Percentiles rank a stretch among this genome's conserved stretches.
Evolutionary conservation across 2,888 invertebrate genomes (phyloP).

Genomic region (Diloba caeruleocephala): DNA sequence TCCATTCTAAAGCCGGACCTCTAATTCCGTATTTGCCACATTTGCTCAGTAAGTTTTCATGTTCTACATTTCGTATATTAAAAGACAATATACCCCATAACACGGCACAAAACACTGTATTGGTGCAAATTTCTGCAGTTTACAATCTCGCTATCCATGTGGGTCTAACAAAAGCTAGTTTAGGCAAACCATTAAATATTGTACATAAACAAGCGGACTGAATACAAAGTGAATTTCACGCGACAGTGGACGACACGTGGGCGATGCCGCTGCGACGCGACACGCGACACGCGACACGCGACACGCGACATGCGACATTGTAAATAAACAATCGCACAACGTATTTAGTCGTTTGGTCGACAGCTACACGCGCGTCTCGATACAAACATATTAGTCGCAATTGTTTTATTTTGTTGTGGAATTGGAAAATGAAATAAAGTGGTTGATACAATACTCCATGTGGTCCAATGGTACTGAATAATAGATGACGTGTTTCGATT

Average conservation of each 20-base stretch:
- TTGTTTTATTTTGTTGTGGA: constrained; percentile 34
- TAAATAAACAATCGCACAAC: constrained; percentile 49
- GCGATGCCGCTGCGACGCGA: constrained; percentile 24
- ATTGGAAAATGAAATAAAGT: constrained; percentile 29
- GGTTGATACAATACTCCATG: constrained; percentile 9
- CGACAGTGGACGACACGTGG: constrained; percentile 15
- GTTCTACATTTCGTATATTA: too few relatives aligned
- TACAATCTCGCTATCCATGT: constrained; percentile 25
- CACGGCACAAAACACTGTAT: background rate
- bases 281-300: constrained; percentile 14
- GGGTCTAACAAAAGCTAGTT: constrained; percentile 39
- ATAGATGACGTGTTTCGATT: constrained; percentile 1
- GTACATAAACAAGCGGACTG: constrained; percentile 13
- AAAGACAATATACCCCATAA: constrained; percentile 2
- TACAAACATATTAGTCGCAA: constrained; percentile 36
- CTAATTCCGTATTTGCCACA: too few relatives aligned
- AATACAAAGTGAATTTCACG: constrained; percentile 41
- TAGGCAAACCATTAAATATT: constrained; percentile 38
- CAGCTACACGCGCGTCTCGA: constrained; percentile 29
- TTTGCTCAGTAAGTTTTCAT: too few relatives aligned
- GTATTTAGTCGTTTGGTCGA: constrained; percentile 48
- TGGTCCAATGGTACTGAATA: constrained; percentile 6
- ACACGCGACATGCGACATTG: constrained; percentile 3
- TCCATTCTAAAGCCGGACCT: too few relatives aligned
- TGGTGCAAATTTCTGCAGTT: constrained; percentile 9